These are phyloP conservation scores for Pterocles gutturalis DNA, from an alignment of 2,113 vertebrate genomes.

Conservation along the genomic window DNA sequence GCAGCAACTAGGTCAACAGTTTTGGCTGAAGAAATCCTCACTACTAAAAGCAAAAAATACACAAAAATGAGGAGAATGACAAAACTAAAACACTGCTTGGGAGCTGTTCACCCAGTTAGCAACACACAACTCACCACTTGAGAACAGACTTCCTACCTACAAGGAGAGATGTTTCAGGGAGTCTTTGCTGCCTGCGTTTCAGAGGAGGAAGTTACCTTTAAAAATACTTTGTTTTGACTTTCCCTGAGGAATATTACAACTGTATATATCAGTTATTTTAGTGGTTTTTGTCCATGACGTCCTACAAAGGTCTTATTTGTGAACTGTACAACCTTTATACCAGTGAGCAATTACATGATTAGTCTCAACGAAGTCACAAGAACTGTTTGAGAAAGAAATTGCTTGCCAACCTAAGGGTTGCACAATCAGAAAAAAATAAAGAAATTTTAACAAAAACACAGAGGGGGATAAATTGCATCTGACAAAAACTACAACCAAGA, in stretches of 20 bases:
- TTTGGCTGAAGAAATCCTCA: slow-evolving; percentile 20
- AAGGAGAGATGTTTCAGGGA: not conserved
- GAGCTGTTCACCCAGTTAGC: not conserved
- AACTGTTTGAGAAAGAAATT: not conserved
- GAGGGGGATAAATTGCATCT: slow-evolving; percentile 7
- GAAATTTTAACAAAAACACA: not conserved
- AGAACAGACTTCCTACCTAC: not conserved
- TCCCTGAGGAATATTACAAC: not conserved
- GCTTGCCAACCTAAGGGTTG: slow-evolving; percentile 29
- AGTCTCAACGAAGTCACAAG: not conserved
- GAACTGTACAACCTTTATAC: not conserved
- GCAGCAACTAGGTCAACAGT: slow-evolving; percentile 10
- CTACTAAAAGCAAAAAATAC: not conserved
- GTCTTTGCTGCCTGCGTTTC: not conserved
- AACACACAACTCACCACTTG: not conserved
- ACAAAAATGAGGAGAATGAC: not conserved
- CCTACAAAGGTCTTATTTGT: not conserved
- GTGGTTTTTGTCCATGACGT: not conserved
- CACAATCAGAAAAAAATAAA: not conserved
- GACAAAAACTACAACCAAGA: slow-evolving; percentile 53
- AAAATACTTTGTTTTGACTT: not conserved
- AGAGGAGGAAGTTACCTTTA: not conserved
- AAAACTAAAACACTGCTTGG: not conserved
- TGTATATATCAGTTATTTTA: not conserved
- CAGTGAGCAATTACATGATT: not conserved